Evolutionary conservation across 2,113 vertebrate genomes (phyloP), one percentile per base, ranked within the genome.

Genomic region (Aix galericulata): DNA sequence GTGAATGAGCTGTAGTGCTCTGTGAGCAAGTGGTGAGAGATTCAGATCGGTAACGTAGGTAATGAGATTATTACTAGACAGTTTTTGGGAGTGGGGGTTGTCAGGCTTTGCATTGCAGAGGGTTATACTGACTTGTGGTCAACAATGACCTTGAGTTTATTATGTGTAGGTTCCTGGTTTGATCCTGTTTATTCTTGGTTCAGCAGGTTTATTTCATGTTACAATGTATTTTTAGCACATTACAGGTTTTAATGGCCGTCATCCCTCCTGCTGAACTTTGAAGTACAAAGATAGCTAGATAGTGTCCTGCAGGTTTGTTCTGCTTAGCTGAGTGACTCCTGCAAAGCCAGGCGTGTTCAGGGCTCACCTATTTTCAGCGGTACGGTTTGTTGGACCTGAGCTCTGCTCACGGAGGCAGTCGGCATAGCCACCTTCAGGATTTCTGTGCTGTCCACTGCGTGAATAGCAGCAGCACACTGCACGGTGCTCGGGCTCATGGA

Each of bases 401-500:
- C 7, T 17, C 1, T 0, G 6, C 1, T 0, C 2, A 3, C 16
- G 17, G 14, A 11, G 25, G 53, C 32, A 29, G 18, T 56, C 73
- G 32, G 29, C 15, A 1, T 11, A 26, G 36, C 32, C 0, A 0
- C 1, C 12, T 17, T 62, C 1, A 2, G 58, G n/a, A 22, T 17
- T 83, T 34, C 8, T 44, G 36, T 22, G 27, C 31, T 16, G 8
- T 74, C n/a, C 27, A 38, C 50, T 64, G 4, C 1, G 6, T 34
- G 34, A 14, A 32, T 21, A 20, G 44, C 13, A 16, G 17, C 3
- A 27, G 17, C 32, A 20, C 17, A 1, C 20, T 0, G 0, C 4
- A 2, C 3, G 2, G 5, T 3, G 13, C 29, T 13, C 0, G 0
- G 10, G 31, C 11, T 73, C 8, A 46, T 26, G 67, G 58, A 53